Evolutionary conservation across 2,797 vertebrate genomes (phyloP).

Genomic region (Emydoidea blandingii): DNA sequence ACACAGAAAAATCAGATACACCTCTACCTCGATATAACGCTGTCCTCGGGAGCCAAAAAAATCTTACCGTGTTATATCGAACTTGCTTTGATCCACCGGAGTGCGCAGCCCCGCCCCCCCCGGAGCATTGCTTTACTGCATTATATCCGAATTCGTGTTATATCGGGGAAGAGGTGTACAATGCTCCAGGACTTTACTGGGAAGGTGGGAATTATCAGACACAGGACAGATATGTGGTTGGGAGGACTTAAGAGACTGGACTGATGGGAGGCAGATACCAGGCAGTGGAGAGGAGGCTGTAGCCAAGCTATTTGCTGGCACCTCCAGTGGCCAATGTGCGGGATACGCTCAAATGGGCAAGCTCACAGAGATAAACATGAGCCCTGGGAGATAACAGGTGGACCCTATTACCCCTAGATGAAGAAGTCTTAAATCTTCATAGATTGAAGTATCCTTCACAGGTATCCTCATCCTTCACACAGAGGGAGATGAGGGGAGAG

Average conservation of each 20-base stretch:
- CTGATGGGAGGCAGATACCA: neutral
- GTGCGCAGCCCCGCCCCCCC: too few species aligned
- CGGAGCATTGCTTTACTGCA: too few species aligned
- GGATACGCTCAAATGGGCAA: neutral
- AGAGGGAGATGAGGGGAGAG: neutral
- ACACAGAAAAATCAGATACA: neutral
- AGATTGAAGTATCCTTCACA: neutral
- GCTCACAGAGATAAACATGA: neutral
- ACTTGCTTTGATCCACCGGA: too few species aligned
- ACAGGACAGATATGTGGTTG: neutral
- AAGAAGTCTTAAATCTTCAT: neutral
- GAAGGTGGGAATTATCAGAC: neutral
- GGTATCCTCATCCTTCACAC: neutral
- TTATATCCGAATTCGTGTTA: too few species aligned
- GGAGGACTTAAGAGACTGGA: neutral
- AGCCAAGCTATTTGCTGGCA: neutral
- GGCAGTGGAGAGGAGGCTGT: neutral
- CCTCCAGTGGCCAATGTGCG: neutral
- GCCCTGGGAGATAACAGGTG: neutral
- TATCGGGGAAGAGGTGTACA: neutral
- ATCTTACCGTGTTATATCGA: too few species aligned
- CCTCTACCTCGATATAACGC: too few species aligned
- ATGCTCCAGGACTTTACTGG: neutral
- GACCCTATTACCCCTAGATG: neutral
- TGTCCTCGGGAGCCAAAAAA: too few species aligned